Evolutionary conservation across 2,888 invertebrate genomes (phyloP).

Genomic region (Fissipunctia ypsillon): DNA sequence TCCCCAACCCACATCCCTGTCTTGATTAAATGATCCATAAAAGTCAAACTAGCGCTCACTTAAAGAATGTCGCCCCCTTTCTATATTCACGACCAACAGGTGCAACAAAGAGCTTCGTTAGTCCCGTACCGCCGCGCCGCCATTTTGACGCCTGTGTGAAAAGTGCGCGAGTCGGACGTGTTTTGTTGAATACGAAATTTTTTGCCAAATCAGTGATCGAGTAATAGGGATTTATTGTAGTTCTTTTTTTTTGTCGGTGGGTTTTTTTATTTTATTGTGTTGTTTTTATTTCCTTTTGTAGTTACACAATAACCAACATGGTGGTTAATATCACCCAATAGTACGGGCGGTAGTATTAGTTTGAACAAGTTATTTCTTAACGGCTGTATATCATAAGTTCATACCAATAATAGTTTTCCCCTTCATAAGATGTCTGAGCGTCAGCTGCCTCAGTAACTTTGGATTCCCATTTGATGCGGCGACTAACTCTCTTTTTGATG

Average conservation of each 20-base stretch:
- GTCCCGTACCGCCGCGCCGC: slow-evolving; percentile 66
- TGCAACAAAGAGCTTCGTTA: slow-evolving; percentile 88
- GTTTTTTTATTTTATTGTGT: neutral
- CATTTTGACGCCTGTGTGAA: slow-evolving; percentile 72
- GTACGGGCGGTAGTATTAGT: too few relatives aligned
- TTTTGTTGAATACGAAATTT: slow-evolving; percentile 65
- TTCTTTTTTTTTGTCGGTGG: slow-evolving; percentile 4
- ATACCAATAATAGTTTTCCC: too few relatives aligned
- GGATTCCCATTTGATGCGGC: too few relatives aligned
- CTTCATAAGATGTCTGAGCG: too few relatives aligned
- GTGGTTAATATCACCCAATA: too few relatives aligned
- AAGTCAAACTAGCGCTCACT: slow-evolving; percentile 53
- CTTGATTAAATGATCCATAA: slow-evolving; percentile 57
- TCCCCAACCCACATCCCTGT: slow-evolving; percentile 14
- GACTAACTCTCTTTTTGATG: too few relatives aligned
- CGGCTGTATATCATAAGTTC: too few relatives aligned
- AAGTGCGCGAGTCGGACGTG: slow-evolving; percentile 60
- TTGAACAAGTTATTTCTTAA: too few relatives aligned
- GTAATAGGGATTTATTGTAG: slow-evolving; percentile 40
- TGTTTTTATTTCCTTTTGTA: too few relatives aligned
- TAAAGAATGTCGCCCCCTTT: slow-evolving; percentile 60
- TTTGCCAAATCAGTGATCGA: slow-evolving; percentile 49
- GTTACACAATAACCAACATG: too few relatives aligned
- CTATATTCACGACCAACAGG: slow-evolving; percentile 72
- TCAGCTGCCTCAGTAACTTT: too few relatives aligned